These are phyloP conservation scores for Drosophila differens DNA, from an alignment of 2,888 invertebrate genomes.

Conservation along the genomic window DNA sequence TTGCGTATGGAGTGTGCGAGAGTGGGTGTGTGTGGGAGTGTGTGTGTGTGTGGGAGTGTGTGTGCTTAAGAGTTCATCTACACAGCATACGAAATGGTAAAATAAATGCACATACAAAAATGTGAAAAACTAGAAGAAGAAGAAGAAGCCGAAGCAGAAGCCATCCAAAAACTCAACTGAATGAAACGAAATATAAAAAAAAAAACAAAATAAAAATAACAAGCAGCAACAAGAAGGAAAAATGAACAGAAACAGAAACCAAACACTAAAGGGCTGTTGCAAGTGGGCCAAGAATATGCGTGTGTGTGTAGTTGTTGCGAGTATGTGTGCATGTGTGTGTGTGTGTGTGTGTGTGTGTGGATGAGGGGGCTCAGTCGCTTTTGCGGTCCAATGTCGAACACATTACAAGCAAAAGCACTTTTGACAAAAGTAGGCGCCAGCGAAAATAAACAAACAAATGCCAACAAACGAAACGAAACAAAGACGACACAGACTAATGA, in stretches of 20 bases:
- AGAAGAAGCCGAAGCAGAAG: constrained; percentile 20
- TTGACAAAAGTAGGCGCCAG: constrained; percentile 81
- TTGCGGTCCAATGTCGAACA: constrained; percentile 75
- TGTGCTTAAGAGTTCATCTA: constrained; percentile 43
- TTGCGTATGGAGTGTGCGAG: constrained; percentile 59
- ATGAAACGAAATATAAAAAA: constrained; percentile 53
- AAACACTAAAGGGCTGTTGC: constrained; percentile 54
- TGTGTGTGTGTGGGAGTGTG: constrained; percentile 12
- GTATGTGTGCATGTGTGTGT: not conserved
- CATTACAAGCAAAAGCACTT: constrained; percentile 82
- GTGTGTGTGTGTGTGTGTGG: not conserved
- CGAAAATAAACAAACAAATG: constrained; percentile 80
- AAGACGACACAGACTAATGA: constrained; percentile 59
- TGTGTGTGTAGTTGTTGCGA: not conserved
- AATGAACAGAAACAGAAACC: constrained; percentile 61
- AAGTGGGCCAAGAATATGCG: constrained; percentile 14
- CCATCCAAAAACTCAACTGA: constrained; percentile 48
- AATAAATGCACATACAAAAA: constrained; percentile 78
- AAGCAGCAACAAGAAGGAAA: constrained; percentile 67
- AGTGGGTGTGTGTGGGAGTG: constrained; percentile 39
- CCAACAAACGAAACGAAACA: constrained; percentile 70
- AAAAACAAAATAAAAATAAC: constrained; percentile 55
- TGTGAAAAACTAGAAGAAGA: constrained; percentile 53
- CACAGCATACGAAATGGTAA: constrained; percentile 58
- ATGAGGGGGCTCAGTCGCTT: constrained; percentile 30